Conservation (phyloP, 2,113 vertebrate species). For the Podarcis raffonei region DNA sequence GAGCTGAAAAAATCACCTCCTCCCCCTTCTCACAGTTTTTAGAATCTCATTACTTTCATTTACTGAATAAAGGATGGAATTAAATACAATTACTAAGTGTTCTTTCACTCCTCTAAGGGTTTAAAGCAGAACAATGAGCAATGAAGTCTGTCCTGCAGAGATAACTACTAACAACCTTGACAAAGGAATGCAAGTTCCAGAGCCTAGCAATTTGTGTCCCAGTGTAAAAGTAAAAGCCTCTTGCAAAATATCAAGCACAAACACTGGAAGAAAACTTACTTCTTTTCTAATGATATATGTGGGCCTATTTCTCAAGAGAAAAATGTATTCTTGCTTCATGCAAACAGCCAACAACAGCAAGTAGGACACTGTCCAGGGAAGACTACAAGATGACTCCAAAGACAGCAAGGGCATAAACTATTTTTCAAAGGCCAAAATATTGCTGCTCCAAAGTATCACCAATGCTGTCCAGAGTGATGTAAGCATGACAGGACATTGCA, state of each 20-base stretch:
- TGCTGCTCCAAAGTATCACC: not conserved
- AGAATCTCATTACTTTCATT: constrained; percentile 26
- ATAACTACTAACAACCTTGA: constrained; percentile 15
- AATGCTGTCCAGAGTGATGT: not conserved
- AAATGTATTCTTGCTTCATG: not conserved
- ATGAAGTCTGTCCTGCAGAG: not conserved
- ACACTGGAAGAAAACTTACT: rapidly evolving
- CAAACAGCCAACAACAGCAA: not conserved
- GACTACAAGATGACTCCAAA: not conserved
- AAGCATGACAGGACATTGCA: no score
- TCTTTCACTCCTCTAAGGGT: not conserved
- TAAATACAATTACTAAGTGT: constrained; percentile 33
- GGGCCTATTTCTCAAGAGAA: not conserved
- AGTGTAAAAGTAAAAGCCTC: not conserved
- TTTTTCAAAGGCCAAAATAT: not conserved
- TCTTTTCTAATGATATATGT: not conserved
- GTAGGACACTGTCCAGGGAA: not conserved
- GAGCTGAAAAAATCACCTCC: constrained; percentile 13
- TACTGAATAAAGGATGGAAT: not conserved
- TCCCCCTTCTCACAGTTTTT: not conserved
- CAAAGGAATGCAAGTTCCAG: not conserved
- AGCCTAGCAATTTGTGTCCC: not conserved
- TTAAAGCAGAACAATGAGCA: constrained; percentile 15
- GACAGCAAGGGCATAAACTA: not conserved
- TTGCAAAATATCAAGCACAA: not conserved